Evolutionary conservation across 1,140 invertebrate genomes (phyloP), one percentile per base, ranked within the genome.

Genomic region (Plodia interpunctella): DNA sequence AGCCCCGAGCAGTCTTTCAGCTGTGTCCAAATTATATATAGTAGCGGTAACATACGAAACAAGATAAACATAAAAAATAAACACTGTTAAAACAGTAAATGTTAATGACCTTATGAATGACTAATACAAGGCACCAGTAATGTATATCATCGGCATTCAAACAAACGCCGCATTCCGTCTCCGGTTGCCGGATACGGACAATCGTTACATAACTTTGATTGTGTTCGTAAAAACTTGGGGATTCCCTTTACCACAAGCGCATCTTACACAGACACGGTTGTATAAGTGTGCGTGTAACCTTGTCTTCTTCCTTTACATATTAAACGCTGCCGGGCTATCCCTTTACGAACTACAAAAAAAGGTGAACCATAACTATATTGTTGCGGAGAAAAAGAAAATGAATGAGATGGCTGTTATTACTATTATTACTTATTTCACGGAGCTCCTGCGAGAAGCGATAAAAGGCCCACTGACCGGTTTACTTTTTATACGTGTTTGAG

Each of bases 151-250:
- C 80, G 82, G 83, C 72, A 88, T 85, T 82, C 83, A 71, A 78
- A 84, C 80, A 84, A 87, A 87, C 77, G 78, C 80, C 80, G 72
- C 78, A 80, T 76, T 72, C 64, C 59, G 69, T 75, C 74, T 64
- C 72, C 57, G 68, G 74, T 71, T 72, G 76, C 74, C 73, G 78
- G 81, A 83, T 88, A 84, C 83, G 80, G 76, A 74, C 81, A 83
- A 83, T 85, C 83, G 84, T 87, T 87, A 89, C 83, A 89, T 87
- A 89, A 89, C 82, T 88, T 83, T 89, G 84, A 88, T 85, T 87
- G 86, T 87, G 84, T 89, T 87, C 78, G 83, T 89, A 89, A 87
- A 89, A 89, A 87, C 80, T 87, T 85, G 86, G 86, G 86, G 82
- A 89, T 83, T 87, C 86, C 86, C 86, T 83, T 75, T 68, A 87